Conservation (phyloP, 64 coral and sea anemone species). For the Platygyra sinensis region DNA sequence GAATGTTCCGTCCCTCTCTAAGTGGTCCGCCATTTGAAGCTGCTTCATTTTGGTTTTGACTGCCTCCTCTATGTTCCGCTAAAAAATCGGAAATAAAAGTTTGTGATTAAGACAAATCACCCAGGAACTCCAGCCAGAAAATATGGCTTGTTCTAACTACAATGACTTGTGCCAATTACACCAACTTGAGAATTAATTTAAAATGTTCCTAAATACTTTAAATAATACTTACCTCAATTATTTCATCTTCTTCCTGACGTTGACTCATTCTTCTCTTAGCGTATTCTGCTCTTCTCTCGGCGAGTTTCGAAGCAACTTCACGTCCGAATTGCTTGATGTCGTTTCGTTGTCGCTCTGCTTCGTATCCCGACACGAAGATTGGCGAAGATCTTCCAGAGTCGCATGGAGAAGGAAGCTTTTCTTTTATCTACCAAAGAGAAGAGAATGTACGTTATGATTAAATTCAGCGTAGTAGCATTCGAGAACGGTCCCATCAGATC, state of each 20-base stretch:
- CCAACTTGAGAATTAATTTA: not conserved
- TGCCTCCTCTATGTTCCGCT: conserved; percentile 75
- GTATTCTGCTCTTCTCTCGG: conserved; percentile 69
- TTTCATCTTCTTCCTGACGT: conserved; percentile 47
- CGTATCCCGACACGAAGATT: conserved; percentile 84
- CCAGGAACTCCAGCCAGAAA: too few relatives aligned
- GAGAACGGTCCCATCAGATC: too few relatives aligned
- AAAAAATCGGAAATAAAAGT: not conserved
- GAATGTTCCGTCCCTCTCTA: conserved; percentile 61
- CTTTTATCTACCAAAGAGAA: conserved; percentile 11
- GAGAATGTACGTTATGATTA: too few relatives aligned
- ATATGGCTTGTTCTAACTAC: too few relatives aligned
- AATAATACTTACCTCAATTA: conserved; percentile 63
- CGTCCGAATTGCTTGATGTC: conserved; percentile 73
- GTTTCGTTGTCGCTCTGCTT: conserved; percentile 83
- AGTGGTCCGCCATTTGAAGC: conserved; percentile 76
- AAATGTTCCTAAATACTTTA: too few relatives aligned
- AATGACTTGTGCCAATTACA: not conserved
- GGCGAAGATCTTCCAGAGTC: conserved; percentile 37
- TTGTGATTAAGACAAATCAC: not conserved
- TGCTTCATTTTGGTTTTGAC: conserved; percentile 52
- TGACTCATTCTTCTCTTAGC: conserved; percentile 22
- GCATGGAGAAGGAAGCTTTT: conserved; percentile 37
- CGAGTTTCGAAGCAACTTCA: conserved; percentile 53
- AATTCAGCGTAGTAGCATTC: too few relatives aligned